phyloP scores from a whole-genome alignment of 2,797 vertebrate genomes.

The Naso thynnoides region DNA sequence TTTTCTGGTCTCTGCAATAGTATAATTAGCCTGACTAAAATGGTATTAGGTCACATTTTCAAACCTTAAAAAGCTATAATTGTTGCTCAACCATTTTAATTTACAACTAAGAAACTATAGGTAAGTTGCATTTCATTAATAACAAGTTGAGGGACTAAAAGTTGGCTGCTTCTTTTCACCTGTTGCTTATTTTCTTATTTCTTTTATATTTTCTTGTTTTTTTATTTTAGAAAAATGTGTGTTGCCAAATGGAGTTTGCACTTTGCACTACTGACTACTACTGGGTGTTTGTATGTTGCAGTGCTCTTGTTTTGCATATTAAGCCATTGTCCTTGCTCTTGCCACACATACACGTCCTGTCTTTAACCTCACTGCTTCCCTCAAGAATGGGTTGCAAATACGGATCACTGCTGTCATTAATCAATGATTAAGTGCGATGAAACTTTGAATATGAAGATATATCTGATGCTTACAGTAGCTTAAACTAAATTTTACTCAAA shows the following conservation, averaged over 20 bases:
- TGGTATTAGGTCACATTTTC: neutral
- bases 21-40: neutral
- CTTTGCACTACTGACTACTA: neutral
- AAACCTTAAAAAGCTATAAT: neutral
- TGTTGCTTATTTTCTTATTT: too few species aligned
- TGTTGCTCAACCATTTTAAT: neutral
- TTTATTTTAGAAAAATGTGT: neutral
- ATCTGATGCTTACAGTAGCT: neutral
- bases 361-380: neutral
- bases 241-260: neutral
- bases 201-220: too few species aligned
- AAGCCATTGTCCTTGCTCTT: neutral
- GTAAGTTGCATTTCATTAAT: slow-evolving; percentile 4
- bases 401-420: neutral
- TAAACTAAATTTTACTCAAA: too few species aligned
- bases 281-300: neutral
- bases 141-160: too few species aligned
- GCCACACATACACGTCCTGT: neutral
- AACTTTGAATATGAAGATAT: neutral
- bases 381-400: neutral
- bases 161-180: neutral
- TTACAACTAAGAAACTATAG: slow-evolving; percentile 11
- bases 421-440: neutral
- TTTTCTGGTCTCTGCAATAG: neutral
- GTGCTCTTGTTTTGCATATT: neutral